Base-by-base conservation (phyloP, 1,140 invertebrate species). In the Dufourea novaeangliae region DNA sequence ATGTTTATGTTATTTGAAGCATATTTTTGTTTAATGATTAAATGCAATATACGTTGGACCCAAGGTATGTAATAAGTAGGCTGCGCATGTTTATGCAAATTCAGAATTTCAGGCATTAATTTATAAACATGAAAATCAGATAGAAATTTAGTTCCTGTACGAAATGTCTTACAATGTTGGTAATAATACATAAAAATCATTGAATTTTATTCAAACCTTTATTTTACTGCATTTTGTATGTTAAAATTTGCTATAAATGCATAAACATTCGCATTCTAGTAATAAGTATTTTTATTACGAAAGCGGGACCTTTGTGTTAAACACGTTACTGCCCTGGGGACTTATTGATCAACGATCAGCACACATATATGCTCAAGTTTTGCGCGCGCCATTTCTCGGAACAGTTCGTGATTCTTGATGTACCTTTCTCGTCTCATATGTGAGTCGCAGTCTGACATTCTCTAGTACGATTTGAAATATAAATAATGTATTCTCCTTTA, bases 291-390 rank as follows among this genome's bases (percentile, higher is more conserved):
- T 22, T 32, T 17, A 68, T 25, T 22, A 4, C 12, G 27, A 29
- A n/a, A 20, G 1, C 1, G 20, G 52, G 27, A 41, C 34, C 25
- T 32, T 20, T 29, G 10, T 20, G 20, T 56, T 54, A 63, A 46
- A 50, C 71, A 78, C 68, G 68, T 41, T 69, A 64, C 77, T 78
- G 78, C 74, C 66, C 68, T 83, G 80, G 64, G 68, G 78, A 79
- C 54, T 84, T 86, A 86, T 86, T 86, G 85, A 86, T 86, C 80
- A 79, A 73, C 73, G 83, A 86, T 86, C 80, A 78, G 82, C 83
- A 81, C 75, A 69, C 46, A 69, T 46, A 66, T 34, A 54, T 71
- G 59, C 44, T 7, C 37, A 57, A 73, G 57, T 80, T 70, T 57
- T 67, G 64, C 57, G 56, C 63, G 29, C 54, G 62, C 29, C 62